Conservation (phyloP, 37 sponge, comb jelly and placozoan genomes). For the Amphimedon queenslandica region DNA sequence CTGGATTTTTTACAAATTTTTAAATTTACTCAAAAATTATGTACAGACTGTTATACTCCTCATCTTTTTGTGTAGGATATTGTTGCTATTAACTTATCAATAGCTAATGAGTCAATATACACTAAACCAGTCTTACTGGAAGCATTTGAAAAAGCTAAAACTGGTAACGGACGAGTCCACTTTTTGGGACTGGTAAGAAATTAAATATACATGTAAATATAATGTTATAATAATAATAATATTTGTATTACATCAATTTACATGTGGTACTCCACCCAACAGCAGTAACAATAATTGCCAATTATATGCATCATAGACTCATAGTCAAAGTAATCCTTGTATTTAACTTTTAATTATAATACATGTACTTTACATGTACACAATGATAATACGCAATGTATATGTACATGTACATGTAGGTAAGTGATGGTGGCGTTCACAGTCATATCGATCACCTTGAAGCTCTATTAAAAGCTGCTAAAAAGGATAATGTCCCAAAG, state of each 20-base stretch:
- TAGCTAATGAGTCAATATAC: constrained; percentile 49
- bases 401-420: constrained; percentile 22
- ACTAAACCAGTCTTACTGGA: constrained; percentile 50
- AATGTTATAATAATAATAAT: too few species aligned
- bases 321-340: too few species aligned
- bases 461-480: constrained; percentile 77
- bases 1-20: too few species aligned
- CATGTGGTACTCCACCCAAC: too few species aligned
- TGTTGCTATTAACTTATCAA: constrained; percentile 78
- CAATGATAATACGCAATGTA: neutral
- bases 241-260: too few species aligned
- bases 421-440: constrained; percentile 97
- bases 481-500: constrained; percentile 63
- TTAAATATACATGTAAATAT: too few species aligned
- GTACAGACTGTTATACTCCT: neutral
- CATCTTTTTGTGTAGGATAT: constrained; percentile 56
- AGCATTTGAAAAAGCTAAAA: constrained; percentile 66
- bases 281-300: neutral
- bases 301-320: too few species aligned
- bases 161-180: constrained; percentile 74
- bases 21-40: neutral
- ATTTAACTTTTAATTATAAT: too few species aligned
- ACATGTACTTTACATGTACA: neutral
- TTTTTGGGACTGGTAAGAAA: constrained; percentile 75
- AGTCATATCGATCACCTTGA: constrained; percentile 87